Evolutionary conservation across 2,888 invertebrate genomes (phyloP).

Genomic region (Drosophila sordidula): DNA sequence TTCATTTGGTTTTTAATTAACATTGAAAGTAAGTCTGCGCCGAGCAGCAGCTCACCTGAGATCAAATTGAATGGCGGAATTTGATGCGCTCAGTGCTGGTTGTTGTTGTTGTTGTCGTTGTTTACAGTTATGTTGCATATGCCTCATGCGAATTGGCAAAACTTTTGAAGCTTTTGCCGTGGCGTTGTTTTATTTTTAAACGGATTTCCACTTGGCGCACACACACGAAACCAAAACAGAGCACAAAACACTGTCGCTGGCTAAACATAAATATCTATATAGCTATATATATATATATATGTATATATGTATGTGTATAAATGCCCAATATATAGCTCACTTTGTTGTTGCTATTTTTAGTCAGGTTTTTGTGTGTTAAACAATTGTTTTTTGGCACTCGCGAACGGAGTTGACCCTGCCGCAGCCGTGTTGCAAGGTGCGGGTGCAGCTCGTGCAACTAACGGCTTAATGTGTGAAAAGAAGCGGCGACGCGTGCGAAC

Average conservation of each 20-base stretch:
- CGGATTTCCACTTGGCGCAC: slow-evolving; percentile 59
- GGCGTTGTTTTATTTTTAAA: slow-evolving; percentile 69
- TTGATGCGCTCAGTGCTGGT: slow-evolving; percentile 16
- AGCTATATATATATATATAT: slow-evolving; percentile 10
- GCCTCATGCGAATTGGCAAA: slow-evolving; percentile 27
- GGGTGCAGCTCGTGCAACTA: slow-evolving; percentile 35
- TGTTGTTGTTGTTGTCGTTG: slow-evolving; percentile 12
- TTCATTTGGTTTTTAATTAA: slow-evolving; percentile 50
- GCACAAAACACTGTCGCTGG: slow-evolving; percentile 5
- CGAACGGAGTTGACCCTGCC: slow-evolving; percentile 10
- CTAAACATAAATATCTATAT: slow-evolving; percentile 17
- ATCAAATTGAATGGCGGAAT: slow-evolving; percentile 23
- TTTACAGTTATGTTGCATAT: slow-evolving; percentile 28
- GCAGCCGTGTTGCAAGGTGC: slow-evolving; percentile 27
- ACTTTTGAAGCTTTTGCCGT: slow-evolving; percentile 31
- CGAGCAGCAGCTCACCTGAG: slow-evolving; percentile 27
- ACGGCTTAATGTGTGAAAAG: slow-evolving; percentile 2
- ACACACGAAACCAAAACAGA: slow-evolving; percentile 42
- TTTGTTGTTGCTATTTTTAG: slow-evolving; percentile 59
- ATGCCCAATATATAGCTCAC: slow-evolving; percentile 36
- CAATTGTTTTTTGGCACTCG: slow-evolving; percentile 10
- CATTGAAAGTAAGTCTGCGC: slow-evolving; percentile 23
- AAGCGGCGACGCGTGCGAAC: slow-evolving; percentile 9
- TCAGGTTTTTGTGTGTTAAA: slow-evolving; percentile 17
- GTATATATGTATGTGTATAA: slow-evolving; percentile 14